Base-by-base conservation (phyloP, 2,888 invertebrate species). In the Doris montereyensis region DNA sequence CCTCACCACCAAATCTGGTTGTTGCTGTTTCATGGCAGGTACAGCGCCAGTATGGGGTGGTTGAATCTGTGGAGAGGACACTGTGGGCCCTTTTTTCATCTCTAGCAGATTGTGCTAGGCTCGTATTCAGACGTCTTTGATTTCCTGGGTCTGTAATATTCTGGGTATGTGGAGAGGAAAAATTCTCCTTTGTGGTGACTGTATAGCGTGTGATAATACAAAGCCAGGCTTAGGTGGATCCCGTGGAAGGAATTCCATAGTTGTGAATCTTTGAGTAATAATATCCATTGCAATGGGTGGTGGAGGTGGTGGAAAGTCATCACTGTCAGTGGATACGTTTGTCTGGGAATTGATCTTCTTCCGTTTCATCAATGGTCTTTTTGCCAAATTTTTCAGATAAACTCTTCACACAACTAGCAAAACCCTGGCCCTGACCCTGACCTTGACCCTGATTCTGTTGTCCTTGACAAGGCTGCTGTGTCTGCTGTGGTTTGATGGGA, bases 381-480 rank as follows among this genome's bases (percentile, higher is more conserved):
- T 90, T 82, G 81, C 90, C 88, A 82, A 89, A 88, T 52, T 85
- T 83, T 79, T 87, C 86, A 13, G 89, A 87, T 76, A 89, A 83
- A 84, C 87, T 87, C 80, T 88, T 88, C 78, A 89, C 88, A 87
- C 92, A 92, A 77, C 88, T 89, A 8, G 91, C 90, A 86, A 92
- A 91, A 3, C 89, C 90, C 70, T 90, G 87, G 60, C 90, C 87
- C 76, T 87, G 83, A 4, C 80, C 77, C 57, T 80, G 77, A 4
- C 32, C 72, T 28, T 68, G 76, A 8, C 21, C 13, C 13, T 62
- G 10, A 13, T 62, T 13, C 13, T 62, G 10, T 24, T 13, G 8
- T 41, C 52, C 52, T 41, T 10, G 52, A 10, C 17, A 17, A 10
- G 5, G 52, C 17, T 41, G 52, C 52, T 41, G 52, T 41, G n/a